phyloP scores from a whole-genome alignment of 1,140 invertebrate species.

The Drosophila neocordata region DNA sequence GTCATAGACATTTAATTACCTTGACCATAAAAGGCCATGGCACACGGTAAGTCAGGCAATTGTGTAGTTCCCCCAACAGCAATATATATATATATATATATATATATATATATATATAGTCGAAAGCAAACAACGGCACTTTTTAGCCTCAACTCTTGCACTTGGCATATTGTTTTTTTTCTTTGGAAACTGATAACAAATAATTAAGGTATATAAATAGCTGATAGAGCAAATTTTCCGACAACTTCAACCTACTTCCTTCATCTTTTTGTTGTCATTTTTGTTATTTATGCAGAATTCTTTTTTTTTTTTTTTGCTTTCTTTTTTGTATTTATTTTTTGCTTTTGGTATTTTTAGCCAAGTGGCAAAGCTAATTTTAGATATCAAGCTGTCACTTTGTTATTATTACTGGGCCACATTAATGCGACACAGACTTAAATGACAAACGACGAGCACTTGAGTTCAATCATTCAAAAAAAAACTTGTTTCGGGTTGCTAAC shows the following conservation, averaged over 20 bases:
- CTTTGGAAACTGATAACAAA: slow-evolving; percentile 62
- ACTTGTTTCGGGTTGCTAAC: slow-evolving; percentile 4
- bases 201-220: slow-evolving; percentile 13
- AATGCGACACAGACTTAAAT: slow-evolving; percentile 45
- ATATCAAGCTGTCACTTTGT: slow-evolving; percentile 31
- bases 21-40: slow-evolving; percentile 46
- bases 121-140: slow-evolving; percentile 47
- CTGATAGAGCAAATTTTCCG: slow-evolving; percentile 47
- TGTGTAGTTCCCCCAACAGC: slow-evolving; percentile 54
- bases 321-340: slow-evolving; percentile 13
- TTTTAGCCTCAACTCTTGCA: slow-evolving; percentile 20
- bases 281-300: slow-evolving; percentile 58
- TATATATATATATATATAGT: slow-evolving; percentile 1
- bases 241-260: slow-evolving; percentile 34
- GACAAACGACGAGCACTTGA: slow-evolving; percentile 14
- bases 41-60: neutral
- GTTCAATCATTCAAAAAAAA: slow-evolving; percentile 31
- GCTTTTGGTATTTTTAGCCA: slow-evolving; percentile 51
- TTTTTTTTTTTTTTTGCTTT: no score
- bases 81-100: neutral
- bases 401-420: slow-evolving; percentile 29
- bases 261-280: slow-evolving; percentile 24
- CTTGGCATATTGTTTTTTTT: slow-evolving; percentile 49
- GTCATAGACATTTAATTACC: slow-evolving; percentile 23
- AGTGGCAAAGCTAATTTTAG: slow-evolving; percentile 56